phyloP scores from a whole-genome alignment of 2,888 invertebrate genomes.

The Escarpia spicata region DNA sequence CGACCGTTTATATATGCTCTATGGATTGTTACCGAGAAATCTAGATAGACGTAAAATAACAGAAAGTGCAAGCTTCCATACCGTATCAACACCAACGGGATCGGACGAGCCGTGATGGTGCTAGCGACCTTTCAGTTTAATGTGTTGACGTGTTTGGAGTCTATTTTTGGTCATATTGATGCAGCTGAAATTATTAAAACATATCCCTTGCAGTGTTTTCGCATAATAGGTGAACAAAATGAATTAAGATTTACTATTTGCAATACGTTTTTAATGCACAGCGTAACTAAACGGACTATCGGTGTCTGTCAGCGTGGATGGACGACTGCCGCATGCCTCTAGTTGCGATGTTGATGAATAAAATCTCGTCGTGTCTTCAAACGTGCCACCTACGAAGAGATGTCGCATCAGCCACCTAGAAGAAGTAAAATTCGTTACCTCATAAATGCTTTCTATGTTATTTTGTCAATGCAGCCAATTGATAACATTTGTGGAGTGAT shows the following conservation, averaged over 20 bases:
- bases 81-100: too few relatives aligned
- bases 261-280: neutral
- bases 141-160: too few relatives aligned
- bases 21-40: too few relatives aligned
- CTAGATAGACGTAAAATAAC: too few relatives aligned
- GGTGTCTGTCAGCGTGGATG: neutral
- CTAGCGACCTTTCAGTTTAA: too few relatives aligned
- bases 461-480: neutral
- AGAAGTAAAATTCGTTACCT: neutral
- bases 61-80: too few relatives aligned
- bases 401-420: neutral
- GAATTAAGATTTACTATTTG: neutral
- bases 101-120: too few relatives aligned
- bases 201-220: too few relatives aligned
- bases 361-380: neutral
- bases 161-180: too few relatives aligned
- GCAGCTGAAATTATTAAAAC: too few relatives aligned
- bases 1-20: too few relatives aligned
- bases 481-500: neutral
- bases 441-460: neutral
- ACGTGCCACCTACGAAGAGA: neutral
- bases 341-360: neutral
- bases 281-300: neutral
- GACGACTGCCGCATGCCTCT: neutral
- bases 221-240: too few relatives aligned